Percentiles rank a stretch among this genome's conserved stretches.
Conservation (phyloP, 2,113 vertebrate species). For the Kryptolebias marmoratus region DNA sequence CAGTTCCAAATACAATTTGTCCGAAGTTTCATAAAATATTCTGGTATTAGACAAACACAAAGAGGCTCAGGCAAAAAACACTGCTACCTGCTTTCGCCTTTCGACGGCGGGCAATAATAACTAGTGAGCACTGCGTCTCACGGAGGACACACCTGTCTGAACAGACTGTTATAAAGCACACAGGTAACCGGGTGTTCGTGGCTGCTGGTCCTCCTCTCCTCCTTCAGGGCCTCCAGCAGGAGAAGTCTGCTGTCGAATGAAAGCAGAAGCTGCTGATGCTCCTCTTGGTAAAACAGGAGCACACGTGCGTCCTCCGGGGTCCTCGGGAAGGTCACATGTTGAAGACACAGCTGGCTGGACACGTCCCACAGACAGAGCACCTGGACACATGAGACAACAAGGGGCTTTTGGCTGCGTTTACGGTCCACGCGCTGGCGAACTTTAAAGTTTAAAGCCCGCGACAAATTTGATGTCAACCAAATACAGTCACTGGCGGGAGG, state of each 20-base stretch:
- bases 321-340: conserved; percentile 61
- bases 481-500: not conserved
- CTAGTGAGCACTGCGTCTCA: not conserved
- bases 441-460: not conserved
- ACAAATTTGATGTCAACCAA: not conserved
- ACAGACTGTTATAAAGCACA: conserved; percentile 74
- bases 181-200: conserved; percentile 77
- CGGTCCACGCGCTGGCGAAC: not conserved
- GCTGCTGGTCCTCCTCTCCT: conserved; percentile 71
- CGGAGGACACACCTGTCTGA: conserved; percentile 74
- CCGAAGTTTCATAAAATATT: too few species aligned
- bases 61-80: not conserved
- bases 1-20: too few species aligned
- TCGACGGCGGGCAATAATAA: too few species aligned
- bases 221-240: conserved; percentile 75
- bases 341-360: conserved; percentile 58
- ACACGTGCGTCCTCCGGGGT: conserved; percentile 48
- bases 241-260: conserved; percentile 76
- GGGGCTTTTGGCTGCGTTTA: not conserved
- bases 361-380: conserved; percentile 70
- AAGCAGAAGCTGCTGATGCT: conserved; percentile 56
- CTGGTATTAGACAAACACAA: too few species aligned
- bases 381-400: conserved; percentile 29
- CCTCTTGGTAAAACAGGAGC: conserved; percentile 60
- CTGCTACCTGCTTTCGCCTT: too few species aligned